Percentiles rank a stretch among this genome's conserved stretches.
Evolutionary conservation across 1,140 invertebrate genomes (phyloP).

Genomic region (Atta colombica): DNA sequence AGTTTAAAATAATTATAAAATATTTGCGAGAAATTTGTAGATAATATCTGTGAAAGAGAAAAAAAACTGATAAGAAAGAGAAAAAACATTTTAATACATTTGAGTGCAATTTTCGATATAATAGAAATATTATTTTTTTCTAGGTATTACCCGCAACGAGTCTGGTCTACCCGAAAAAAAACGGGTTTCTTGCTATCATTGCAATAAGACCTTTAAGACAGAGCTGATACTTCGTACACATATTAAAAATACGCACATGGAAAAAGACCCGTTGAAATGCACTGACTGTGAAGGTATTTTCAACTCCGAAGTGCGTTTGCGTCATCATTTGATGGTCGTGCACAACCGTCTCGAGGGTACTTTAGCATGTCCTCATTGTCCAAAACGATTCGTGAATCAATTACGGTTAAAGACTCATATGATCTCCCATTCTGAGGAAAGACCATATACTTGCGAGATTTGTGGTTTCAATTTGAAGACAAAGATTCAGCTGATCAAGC

Average conservation of each 20-base stretch:
- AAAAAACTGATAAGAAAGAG: not conserved
- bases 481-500: slow-evolving; percentile 85
- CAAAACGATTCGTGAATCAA: slow-evolving; percentile 85
- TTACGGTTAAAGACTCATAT: slow-evolving; percentile 85
- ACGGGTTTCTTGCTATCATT: slow-evolving; percentile 83
- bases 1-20: not conserved
- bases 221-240: slow-evolving; percentile 85
- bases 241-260: slow-evolving; percentile 85
- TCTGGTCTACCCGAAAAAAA: slow-evolving; percentile 76
- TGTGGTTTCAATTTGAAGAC: slow-evolving; percentile 86
- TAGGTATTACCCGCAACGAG: slow-evolving; percentile 67
- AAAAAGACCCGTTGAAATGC: slow-evolving; percentile 85
- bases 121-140: not conserved
- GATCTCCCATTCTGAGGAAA: slow-evolving; percentile 85
- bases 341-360: slow-evolving; percentile 85
- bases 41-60: not conserved
- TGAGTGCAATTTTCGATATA: not conserved
- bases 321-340: slow-evolving; percentile 85
- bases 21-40: not conserved
- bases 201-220: slow-evolving; percentile 85
- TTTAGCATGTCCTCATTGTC: slow-evolving; percentile 83
- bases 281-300: slow-evolving; percentile 82
- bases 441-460: slow-evolving; percentile 83
- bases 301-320: slow-evolving; percentile 82
- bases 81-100: too few relatives aligned